phyloP scores from a whole-genome alignment of 2,888 invertebrate genomes.

The Tryphoninae sp. region DNA sequence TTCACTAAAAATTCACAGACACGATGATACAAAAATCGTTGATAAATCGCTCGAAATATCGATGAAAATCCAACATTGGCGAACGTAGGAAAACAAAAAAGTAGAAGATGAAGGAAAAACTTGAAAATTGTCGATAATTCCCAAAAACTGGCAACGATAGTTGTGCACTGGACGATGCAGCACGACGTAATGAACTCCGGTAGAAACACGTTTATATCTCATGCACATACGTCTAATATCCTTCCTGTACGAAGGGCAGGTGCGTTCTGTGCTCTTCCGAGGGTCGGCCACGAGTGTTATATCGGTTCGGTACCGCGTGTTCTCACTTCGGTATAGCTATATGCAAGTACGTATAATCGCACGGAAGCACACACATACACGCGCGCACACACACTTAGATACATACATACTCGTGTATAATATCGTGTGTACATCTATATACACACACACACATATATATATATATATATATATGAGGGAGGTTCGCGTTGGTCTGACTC shows the following conservation, averaged over 20 bases:
- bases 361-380: neutral
- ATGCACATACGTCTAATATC: slow-evolving; percentile 37
- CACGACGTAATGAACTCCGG: neutral
- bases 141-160: neutral
- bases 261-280: slow-evolving; percentile 69
- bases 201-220: neutral
- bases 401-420: neutral
- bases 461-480: slow-evolving; percentile 72
- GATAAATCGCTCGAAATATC: neutral
- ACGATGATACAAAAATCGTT: neutral
- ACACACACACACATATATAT: slow-evolving; percentile 17
- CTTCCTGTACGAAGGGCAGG: slow-evolving; percentile 69
- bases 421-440: neutral
- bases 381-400: neutral
- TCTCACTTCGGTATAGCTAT: slow-evolving; percentile 25
- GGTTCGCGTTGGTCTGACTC: slow-evolving; percentile 81
- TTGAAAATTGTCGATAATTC: neutral
- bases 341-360: neutral
- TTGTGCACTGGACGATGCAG: neutral
- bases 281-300: slow-evolving; percentile 65
- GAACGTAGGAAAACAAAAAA: neutral
- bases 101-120: neutral
- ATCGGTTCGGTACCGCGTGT: slow-evolving; percentile 61
- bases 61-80: slow-evolving; percentile 20
- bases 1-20: neutral